Evolutionary conservation across 2,113 vertebrate species (phyloP), one percentile per base, ranked within the genome.

Genomic region (Ceyx margarethae): DNA sequence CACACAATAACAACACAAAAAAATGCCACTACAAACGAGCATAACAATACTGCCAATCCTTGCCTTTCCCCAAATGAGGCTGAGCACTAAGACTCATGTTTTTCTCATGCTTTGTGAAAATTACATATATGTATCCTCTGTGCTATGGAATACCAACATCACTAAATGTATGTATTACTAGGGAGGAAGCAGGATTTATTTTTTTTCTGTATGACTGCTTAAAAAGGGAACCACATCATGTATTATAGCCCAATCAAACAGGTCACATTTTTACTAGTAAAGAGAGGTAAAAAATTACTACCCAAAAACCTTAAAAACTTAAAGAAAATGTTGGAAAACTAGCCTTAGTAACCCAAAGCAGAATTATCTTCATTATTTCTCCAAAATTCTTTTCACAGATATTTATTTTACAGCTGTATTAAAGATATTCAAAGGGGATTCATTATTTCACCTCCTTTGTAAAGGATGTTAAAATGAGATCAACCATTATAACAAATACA

Each of bases 61-160:
- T 6, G 3, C 6, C 2, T 2, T 23, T 8, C 2, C 13, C 5
- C 4, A 77, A 21, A 45, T 4, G 12, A 78, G 7, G 11, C 11
- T 67, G 7, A 56, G 10, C 21, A 29, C 15, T 74, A 71, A 82
- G 25, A 16, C 23, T 25, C 11, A 51, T 37, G 37, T 46, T 48
- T 37, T 79, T 78, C 80, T 72, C 15, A 42, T 2, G 40, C 15
- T 61, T 43, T 33, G 7, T 2, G 3, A 67, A 76, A 89, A 74
- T 35, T 53, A 78, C 75, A 40, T 42, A 67, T 6, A 78, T 2
- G 33, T 68, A 75, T 20, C 11, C 13, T 67, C 40, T 33, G 5
- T 43, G 53, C 3, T 46, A 25, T 1, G 1, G 14, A 81, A 54
- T 8, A 78, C 12, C 8, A 83, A 13, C 61, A 64, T 60, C 13